Conservation (phyloP, 2,797 vertebrate genomes). For the Anisognathus igniventris region DNA sequence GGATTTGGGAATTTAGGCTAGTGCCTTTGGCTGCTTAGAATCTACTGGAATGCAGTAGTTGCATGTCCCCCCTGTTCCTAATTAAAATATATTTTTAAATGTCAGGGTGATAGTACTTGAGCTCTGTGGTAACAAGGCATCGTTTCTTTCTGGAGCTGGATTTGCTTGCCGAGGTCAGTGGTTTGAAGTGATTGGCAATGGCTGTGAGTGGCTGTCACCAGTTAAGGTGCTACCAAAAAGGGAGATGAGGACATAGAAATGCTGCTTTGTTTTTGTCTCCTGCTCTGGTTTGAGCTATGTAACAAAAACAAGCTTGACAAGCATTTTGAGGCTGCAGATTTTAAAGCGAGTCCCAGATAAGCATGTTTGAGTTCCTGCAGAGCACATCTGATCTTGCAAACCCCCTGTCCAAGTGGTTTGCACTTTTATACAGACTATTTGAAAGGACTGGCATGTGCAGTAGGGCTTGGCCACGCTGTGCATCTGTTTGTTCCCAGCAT, state of each 20-base stretch:
- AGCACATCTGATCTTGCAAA: not conserved
- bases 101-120: not conserved
- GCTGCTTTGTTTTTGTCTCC: not conserved
- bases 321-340: conserved; percentile 19
- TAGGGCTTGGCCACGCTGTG: not conserved
- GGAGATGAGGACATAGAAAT: not conserved
- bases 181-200: not conserved
- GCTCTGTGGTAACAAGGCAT: not conserved
- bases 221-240: not conserved
- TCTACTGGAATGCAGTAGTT: not conserved
- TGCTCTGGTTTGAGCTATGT: not conserved
- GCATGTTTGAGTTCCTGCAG: not conserved
- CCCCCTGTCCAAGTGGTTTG: not conserved
- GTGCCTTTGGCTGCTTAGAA: conserved; percentile 3
- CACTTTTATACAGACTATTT: not conserved
- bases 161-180: not conserved
- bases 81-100: not conserved
- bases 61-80: not conserved
- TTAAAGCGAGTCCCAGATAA: not conserved
- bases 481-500: not conserved
- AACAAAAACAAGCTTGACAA: conserved; percentile 25
- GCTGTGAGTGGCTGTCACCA: not conserved
- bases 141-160: not conserved
- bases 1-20: not conserved
- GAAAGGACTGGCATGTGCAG: not conserved